phyloP scores from a whole-genome alignment of 2,888 invertebrate species.

The Eupithecia tripunctaria region DNA sequence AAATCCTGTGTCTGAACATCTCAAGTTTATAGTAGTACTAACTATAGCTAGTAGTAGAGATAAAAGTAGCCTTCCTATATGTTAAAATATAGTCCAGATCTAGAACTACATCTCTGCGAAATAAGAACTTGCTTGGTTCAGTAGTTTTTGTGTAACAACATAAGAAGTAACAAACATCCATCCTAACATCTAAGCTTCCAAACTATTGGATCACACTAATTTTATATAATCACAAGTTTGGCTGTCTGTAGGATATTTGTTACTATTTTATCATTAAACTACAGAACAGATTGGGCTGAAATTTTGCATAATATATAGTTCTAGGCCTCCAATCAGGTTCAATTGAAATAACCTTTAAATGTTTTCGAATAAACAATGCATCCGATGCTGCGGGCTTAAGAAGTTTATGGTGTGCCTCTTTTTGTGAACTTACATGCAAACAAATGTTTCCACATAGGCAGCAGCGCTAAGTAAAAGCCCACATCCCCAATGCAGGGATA shows the following conservation, averaged over 20 bases:
- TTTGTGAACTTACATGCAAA: slow-evolving; percentile 89
- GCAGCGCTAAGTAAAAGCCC: slow-evolving; percentile 93
- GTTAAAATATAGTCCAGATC: too few species aligned
- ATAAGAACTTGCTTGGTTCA: not conserved
- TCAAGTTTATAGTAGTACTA: too few species aligned
- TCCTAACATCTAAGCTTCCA: not conserved
- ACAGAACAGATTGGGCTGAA: too few species aligned
- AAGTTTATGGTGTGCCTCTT: not conserved
- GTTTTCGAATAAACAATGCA: too few species aligned
- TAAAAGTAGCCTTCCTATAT: too few species aligned
- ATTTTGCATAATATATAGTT: too few species aligned
- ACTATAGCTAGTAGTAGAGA: too few species aligned
- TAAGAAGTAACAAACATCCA: not conserved
- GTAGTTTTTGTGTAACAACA: not conserved
- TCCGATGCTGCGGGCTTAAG: not conserved
- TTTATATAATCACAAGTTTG: too few species aligned
- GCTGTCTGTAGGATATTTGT: too few species aligned
- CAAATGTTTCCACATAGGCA: slow-evolving; percentile 96
- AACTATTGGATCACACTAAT: not conserved
- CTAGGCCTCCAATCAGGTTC: too few species aligned
- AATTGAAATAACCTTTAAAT: too few species aligned
- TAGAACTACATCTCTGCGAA: not conserved
- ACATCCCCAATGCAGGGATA: slow-evolving; percentile 98
- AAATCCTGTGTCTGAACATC: not conserved
- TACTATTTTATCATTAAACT: not conserved